Evolutionary conservation across 2,888 invertebrate species (phyloP).

Genomic region (Anarsia innoxiella): DNA sequence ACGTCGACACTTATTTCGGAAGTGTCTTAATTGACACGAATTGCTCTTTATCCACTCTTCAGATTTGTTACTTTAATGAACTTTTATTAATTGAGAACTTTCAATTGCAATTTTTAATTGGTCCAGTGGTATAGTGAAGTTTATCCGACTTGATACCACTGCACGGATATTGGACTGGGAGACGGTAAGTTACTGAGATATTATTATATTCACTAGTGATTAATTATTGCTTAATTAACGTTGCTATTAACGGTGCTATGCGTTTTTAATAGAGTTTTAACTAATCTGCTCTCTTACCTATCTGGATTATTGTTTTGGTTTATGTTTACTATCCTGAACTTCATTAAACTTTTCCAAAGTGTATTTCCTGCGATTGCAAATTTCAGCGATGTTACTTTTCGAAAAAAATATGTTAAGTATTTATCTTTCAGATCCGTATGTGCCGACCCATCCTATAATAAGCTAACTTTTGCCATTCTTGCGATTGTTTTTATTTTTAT

Average conservation of each 20-base stretch:
- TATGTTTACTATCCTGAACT: no score
- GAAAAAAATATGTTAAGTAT: no score
- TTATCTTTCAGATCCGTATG: no score
- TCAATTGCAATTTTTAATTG: conserved; percentile 23
- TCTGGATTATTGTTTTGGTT: no score
- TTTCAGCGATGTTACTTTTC: no score
- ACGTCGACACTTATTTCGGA: conserved; percentile 34
- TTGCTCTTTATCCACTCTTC: conserved; percentile 19
- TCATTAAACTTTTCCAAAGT: no score
- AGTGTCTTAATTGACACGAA: conserved; percentile 30
- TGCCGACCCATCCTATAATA: no score
- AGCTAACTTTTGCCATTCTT: no score
- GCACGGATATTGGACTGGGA: conserved; percentile 28
- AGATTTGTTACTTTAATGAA: conserved; percentile 17
- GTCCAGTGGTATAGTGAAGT: conserved; percentile 22
- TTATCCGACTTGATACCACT: conserved; percentile 25
- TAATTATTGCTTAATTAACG: conserved; percentile 21
- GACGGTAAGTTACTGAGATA: conserved; percentile 21
- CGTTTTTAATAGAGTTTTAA: no score
- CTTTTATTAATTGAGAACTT: conserved; percentile 15
- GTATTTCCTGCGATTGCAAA: no score
- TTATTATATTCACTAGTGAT: conserved; percentile 15
- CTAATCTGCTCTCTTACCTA: no score
- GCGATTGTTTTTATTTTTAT: no score
- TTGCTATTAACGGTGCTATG: conserved; percentile 16